Percentiles rank a stretch among this genome's conserved stretches.
Evolutionary conservation across 2,888 invertebrate species (phyloP).

Genomic region (Drosophila mulleri): DNA sequence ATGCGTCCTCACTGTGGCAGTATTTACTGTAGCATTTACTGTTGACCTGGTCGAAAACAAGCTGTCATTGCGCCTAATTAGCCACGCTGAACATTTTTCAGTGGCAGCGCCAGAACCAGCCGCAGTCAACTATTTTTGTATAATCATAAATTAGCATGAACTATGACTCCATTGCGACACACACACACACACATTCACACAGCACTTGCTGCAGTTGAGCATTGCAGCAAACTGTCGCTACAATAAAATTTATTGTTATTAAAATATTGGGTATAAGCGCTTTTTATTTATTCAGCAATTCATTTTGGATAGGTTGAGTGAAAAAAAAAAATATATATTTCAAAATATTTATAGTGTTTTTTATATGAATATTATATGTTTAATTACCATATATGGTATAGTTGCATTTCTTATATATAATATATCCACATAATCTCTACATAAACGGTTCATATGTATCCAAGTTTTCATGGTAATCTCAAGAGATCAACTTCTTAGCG

Average conservation of each 20-base stretch:
- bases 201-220: constrained; percentile 34
- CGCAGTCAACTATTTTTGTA: constrained; percentile 64
- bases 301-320: background rate
- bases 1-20: constrained; percentile 2
- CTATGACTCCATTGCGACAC: constrained; percentile 58
- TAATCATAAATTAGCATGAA: constrained; percentile 76
- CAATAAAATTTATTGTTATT: constrained; percentile 34
- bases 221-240: constrained; percentile 50
- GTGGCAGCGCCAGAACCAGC: constrained; percentile 1
- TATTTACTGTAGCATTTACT: constrained; percentile 26
- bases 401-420: too few species aligned
- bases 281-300: background rate
- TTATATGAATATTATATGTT: background rate
- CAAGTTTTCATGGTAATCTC: too few species aligned
- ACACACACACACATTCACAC: constrained; percentile 33
- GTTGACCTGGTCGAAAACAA: constrained; percentile 47
- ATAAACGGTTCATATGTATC: too few species aligned
- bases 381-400: background rate
- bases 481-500: too few species aligned
- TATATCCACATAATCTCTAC: too few species aligned
- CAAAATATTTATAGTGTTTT: background rate
- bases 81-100: constrained; percentile 17
- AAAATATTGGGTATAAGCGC: background rate
- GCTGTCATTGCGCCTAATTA: constrained; percentile 71
- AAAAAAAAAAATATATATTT: background rate